Percentiles rank a stretch among this genome's conserved stretches.
These are phyloP conservation scores for Athalia cordata DNA, from an alignment of 2,888 invertebrate genomes.

Conservation along the genomic window DNA sequence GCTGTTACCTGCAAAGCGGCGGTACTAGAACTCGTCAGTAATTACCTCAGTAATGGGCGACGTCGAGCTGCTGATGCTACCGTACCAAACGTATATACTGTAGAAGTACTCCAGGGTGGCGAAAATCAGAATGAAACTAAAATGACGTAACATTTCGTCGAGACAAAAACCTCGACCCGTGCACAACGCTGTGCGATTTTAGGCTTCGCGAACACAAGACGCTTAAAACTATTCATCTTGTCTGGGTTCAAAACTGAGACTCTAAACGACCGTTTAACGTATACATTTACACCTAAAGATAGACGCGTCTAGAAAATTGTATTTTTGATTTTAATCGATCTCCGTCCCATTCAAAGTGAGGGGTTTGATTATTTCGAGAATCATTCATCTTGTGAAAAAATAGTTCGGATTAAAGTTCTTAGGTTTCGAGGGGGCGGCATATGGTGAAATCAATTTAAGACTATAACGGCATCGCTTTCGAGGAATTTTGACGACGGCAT, in stretches of 20 bases:
- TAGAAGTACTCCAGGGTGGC: slow-evolving; percentile 3
- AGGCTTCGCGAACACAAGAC: not conserved
- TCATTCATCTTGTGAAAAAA: too few species aligned
- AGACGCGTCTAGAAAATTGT: too few species aligned
- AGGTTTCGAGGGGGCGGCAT: too few species aligned
- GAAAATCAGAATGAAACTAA: slow-evolving; percentile 8
- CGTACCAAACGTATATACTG: slow-evolving; percentile 13
- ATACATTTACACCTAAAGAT: too few species aligned
- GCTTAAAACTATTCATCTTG: not conserved
- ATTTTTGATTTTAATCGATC: too few species aligned
- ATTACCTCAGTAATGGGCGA: slow-evolving; percentile 30
- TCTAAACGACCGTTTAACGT: too few species aligned
- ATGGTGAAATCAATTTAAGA: too few species aligned
- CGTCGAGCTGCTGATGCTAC: slow-evolving; percentile 1
- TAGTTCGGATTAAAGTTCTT: too few species aligned
- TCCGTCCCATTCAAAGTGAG: too few species aligned
- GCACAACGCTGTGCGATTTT: not conserved
- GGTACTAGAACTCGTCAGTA: slow-evolving; percentile 28
- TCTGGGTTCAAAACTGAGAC: not conserved
- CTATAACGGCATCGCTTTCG: too few species aligned
- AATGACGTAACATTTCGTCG: slow-evolving; percentile 11
- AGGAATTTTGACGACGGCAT: too few species aligned
- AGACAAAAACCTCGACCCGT: not conserved
- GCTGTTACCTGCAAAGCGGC: not conserved
- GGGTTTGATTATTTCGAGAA: too few species aligned